Evolutionary conservation across 2,113 vertebrate genomes (phyloP).

Genomic region (Ceyx margarethae): DNA sequence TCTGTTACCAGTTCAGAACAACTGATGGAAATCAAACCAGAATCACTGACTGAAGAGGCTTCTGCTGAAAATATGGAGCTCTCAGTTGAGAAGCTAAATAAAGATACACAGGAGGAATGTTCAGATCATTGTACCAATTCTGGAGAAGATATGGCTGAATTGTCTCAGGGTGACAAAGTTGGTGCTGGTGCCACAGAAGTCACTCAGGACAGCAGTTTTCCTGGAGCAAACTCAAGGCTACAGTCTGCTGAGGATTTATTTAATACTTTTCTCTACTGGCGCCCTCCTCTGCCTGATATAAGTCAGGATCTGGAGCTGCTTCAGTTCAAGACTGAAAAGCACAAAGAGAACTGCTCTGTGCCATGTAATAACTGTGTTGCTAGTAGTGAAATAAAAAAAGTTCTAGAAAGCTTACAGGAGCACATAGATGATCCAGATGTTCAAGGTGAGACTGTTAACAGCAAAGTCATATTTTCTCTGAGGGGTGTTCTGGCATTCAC

Average conservation of each 20-base stretch:
- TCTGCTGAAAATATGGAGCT: neutral
- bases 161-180: neutral
- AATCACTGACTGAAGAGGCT: neutral
- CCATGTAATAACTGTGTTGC: constrained; percentile 72
- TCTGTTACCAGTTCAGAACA: constrained; percentile 43
- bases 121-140: neutral
- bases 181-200: neutral
- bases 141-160: neutral
- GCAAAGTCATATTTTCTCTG: neutral
- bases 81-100: neutral
- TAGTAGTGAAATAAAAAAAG: constrained; percentile 84
- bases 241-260: constrained; percentile 71
- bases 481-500: neutral
- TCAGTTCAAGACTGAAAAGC: constrained; percentile 54
- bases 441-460: constrained; percentile 76
- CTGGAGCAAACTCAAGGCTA: neutral
- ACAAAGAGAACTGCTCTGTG: neutral
- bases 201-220: neutral
- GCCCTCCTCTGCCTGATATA: constrained; percentile 85
- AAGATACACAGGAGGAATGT: neutral
- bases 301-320: constrained; percentile 85
- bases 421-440: constrained; percentile 86
- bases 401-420: constrained; percentile 84
- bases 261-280: constrained; percentile 86
- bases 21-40: constrained; percentile 1